phyloP scores from a whole-genome alignment of 2,888 invertebrate species.

The Pollenia angustigena region DNA sequence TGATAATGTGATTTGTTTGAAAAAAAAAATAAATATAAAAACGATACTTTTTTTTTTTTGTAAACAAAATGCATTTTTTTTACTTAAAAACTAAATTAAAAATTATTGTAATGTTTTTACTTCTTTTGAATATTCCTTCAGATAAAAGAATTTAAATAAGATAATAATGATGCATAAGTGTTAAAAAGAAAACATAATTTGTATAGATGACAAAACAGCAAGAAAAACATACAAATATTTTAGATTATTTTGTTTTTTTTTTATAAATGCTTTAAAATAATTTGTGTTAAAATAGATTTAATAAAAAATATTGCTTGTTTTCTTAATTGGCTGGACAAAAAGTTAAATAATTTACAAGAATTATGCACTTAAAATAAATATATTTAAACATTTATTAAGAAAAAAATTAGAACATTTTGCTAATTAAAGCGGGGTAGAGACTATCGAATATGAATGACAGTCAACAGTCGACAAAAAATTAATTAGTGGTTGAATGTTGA shows the following conservation, averaged over 20 bases:
- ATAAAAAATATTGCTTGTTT: slow-evolving; percentile 56
- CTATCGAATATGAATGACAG: too few relatives aligned
- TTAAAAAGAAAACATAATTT: slow-evolving; percentile 29
- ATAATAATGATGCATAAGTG: not conserved
- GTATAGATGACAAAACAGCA: not conserved
- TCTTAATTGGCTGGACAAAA: slow-evolving; percentile 1
- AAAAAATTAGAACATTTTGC: not conserved
- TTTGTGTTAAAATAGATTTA: slow-evolving; percentile 22
- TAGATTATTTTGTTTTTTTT: not conserved
- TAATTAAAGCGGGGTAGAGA: not conserved
- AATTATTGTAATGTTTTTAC: slow-evolving; percentile 54
- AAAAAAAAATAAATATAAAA: slow-evolving; percentile 68
- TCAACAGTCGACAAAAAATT: too few relatives aligned
- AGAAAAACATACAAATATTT: slow-evolving; percentile 15
- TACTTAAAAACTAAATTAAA: slow-evolving; percentile 65
- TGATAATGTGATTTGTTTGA: slow-evolving; percentile 44
- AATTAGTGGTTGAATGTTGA: too few relatives aligned
- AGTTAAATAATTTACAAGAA: slow-evolving; percentile 13
- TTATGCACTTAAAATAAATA: not conserved
- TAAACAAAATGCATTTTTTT: slow-evolving; percentile 67
- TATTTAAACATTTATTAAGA: not conserved
- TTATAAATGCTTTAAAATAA: slow-evolving; percentile 59
- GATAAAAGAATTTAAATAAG: slow-evolving; percentile 13
- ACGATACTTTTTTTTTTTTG: slow-evolving; percentile 39
- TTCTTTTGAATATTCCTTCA: slow-evolving; percentile 33